Evolutionary conservation across 2,797 vertebrate species (phyloP).

Genomic region (Coluber constrictor): DNA sequence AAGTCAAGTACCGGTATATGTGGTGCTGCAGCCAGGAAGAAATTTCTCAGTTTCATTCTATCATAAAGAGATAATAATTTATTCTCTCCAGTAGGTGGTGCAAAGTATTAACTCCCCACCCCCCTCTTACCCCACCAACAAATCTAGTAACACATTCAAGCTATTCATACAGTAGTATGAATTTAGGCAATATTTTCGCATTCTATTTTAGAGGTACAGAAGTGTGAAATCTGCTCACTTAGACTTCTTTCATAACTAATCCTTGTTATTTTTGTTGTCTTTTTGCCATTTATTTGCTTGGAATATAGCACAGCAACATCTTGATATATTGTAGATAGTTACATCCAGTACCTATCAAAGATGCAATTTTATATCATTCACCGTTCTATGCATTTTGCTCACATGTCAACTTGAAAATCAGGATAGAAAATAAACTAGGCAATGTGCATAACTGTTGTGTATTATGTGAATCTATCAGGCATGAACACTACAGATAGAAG

Average conservation of each 20-base stretch:
- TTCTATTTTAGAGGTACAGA: not conserved
- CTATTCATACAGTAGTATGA: not conserved
- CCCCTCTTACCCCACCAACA: not conserved
- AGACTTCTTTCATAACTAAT: not conserved
- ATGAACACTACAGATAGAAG: not conserved
- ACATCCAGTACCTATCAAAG: not conserved
- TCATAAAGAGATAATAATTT: not conserved
- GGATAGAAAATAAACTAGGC: not conserved
- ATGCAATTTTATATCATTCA: not conserved
- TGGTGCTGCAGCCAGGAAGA: not conserved
- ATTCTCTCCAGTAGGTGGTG: not conserved
- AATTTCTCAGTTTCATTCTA: not conserved
- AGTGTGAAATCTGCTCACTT: not conserved
- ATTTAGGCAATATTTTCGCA: not conserved
- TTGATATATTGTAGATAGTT: not conserved
- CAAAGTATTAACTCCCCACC: not conserved
- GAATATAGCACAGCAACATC: not conserved
- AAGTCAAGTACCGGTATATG: not conserved
- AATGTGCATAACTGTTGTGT: not conserved
- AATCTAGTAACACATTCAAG: not conserved
- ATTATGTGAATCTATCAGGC: not conserved
- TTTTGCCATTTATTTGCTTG: not conserved
- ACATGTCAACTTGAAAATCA: not conserved
- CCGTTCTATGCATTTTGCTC: not conserved
- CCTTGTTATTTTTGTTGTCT: not conserved